These are phyloP conservation scores for Parambassis ranga DNA, from an alignment of 2,797 vertebrate species.

Conservation along the genomic window DNA sequence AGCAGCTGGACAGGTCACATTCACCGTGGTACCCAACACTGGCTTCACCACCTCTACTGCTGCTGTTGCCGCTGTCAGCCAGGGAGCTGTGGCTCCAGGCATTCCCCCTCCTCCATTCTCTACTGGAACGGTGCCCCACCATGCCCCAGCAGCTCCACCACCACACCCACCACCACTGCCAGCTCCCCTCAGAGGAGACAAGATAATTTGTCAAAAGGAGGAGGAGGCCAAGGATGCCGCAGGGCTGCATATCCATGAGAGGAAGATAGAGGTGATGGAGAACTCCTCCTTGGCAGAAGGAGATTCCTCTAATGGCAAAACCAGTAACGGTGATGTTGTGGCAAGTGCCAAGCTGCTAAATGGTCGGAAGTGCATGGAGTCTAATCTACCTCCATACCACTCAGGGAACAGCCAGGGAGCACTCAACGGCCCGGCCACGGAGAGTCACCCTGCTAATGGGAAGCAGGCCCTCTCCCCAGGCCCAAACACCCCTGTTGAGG, in stretches of 20 bases:
- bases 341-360: constrained; percentile 94
- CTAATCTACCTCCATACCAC: constrained; percentile 99
- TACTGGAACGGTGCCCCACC: constrained; percentile 77
- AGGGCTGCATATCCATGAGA: constrained; percentile 96
- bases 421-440: constrained; percentile 90
- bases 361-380: constrained; percentile 95
- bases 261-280: constrained; percentile 99
- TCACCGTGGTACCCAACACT: constrained; percentile 98
- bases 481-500: constrained; percentile 67
- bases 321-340: constrained; percentile 92
- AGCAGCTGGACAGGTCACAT: constrained; percentile 92
- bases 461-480: constrained; percentile 74
- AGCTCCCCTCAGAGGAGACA: constrained; percentile 94
- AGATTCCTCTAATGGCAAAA: constrained; percentile 81
- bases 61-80: constrained; percentile 86
- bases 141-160: constrained; percentile 52
- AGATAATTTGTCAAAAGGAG: constrained; percentile 99
- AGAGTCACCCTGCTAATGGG: constrained; percentile 87
- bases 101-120: constrained; percentile 85
- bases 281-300: constrained; percentile 92
- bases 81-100: constrained; percentile 86
- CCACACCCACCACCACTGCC: constrained; percentile 80
- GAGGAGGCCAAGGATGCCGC: constrained; percentile 99
- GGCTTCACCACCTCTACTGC: constrained; percentile 90
- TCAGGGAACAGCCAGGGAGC: constrained; percentile 98